Conservation (phyloP, 2,888 invertebrate genomes). For the Stratiomys singularior region DNA sequence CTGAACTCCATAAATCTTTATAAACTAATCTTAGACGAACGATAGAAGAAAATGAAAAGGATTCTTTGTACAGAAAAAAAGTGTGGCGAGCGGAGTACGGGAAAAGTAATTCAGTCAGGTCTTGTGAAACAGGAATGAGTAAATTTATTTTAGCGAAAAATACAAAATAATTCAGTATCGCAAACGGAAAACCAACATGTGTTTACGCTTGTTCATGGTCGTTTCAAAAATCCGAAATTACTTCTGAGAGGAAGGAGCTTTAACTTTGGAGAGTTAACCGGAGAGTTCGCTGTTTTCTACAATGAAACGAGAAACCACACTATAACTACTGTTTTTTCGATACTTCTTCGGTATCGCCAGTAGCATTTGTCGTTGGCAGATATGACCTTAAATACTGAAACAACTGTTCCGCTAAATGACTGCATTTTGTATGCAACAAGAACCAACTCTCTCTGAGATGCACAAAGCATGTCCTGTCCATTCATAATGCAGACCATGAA, state of each 20-base stretch:
- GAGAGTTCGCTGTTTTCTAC: too few relatives aligned
- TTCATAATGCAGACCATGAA: conserved; percentile 14
- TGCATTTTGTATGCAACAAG: conserved; percentile 9
- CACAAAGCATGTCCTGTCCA: conserved; percentile 30
- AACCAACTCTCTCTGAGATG: not conserved
- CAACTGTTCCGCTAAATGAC: not conserved
- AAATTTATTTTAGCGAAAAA: not conserved
- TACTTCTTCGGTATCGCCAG: not conserved
- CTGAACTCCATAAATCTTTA: conserved; percentile 40
- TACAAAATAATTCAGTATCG: too few relatives aligned
- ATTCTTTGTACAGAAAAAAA: not conserved
- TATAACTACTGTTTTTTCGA: not conserved
- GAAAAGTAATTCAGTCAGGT: not conserved
- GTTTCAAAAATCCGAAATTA: not conserved
- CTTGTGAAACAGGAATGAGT: not conserved
- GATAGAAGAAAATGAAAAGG: conserved; percentile 30
- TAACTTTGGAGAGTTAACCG: not conserved
- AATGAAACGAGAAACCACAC: too few relatives aligned
- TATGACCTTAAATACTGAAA: not conserved
- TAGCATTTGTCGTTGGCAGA: not conserved
- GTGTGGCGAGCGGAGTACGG: not conserved
- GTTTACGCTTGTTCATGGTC: too few relatives aligned
- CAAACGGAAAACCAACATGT: too few relatives aligned
- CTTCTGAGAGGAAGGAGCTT: not conserved
- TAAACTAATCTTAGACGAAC: conserved; percentile 7